A percentile compares a stretch with the other conserved stretches of the same genome.
Conservation (phyloP, 2,113 vertebrate species). For the Ariopsis seemanni region DNA sequence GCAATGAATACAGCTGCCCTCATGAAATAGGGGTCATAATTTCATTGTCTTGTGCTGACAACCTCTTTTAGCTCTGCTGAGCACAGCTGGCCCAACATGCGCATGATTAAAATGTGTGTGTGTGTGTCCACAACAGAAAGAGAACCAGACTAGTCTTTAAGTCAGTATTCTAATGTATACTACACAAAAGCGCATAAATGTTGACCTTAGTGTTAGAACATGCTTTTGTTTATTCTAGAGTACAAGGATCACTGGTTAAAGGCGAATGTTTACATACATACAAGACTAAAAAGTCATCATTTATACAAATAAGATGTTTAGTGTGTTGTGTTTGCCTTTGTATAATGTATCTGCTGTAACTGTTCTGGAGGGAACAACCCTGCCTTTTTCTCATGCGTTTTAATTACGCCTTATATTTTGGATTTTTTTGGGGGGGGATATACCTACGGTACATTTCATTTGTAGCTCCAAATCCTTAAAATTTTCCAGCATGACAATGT, state of each 20-base stretch:
- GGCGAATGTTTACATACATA: background rate
- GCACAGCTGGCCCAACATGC: constrained; percentile 9
- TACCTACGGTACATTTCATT: background rate
- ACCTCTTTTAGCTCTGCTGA: constrained; percentile 31
- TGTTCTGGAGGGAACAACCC: background rate
- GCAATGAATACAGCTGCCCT: constrained; percentile 33
- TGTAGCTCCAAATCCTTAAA: background rate
- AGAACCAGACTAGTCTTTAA: background rate
- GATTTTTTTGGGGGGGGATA: background rate
- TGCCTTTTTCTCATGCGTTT: background rate
- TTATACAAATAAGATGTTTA: background rate
- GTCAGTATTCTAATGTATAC: background rate
- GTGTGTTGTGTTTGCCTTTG: background rate
- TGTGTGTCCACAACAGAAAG: background rate
- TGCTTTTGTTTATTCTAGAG: background rate
- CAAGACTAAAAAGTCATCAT: background rate
- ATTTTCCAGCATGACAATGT: background rate
- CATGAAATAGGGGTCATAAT: constrained; percentile 28
- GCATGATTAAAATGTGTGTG: constrained; percentile 16
- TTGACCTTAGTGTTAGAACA: background rate
- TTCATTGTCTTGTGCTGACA: constrained; percentile 32
- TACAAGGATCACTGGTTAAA: background rate
- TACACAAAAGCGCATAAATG: background rate
- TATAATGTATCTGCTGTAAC: background rate
- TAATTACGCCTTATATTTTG: background rate